Percentiles rank a stretch among this genome's conserved stretches.
phyloP scores from a whole-genome alignment of 2,113 vertebrate species.

The Dolichotis patagonum region DNA sequence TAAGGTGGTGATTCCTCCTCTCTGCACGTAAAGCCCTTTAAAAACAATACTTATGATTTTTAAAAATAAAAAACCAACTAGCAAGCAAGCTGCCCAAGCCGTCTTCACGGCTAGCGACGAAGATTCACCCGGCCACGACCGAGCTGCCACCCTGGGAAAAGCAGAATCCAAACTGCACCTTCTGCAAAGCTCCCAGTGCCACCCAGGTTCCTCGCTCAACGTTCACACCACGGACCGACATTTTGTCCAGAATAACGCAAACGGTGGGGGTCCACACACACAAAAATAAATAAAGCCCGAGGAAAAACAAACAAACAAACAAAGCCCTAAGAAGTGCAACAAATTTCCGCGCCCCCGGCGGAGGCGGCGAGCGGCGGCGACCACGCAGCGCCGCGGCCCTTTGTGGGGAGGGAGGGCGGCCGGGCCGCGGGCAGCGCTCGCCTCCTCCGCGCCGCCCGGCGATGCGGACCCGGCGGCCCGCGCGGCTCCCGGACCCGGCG shows the following conservation, averaged over 20 bases:
- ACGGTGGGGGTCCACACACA: neutral
- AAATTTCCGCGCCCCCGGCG: conserved; percentile 78
- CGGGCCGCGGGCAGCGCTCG: conserved; percentile 84
- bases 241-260: conserved; percentile 82
- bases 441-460: conserved; percentile 85
- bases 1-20: conserved; percentile 79
- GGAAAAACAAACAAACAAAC: conserved; percentile 68
- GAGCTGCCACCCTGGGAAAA: conserved; percentile 86
- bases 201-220: conserved; percentile 81
- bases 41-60: conserved; percentile 37
- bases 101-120: conserved; percentile 84
- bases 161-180: conserved; percentile 89
- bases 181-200: conserved; percentile 84
- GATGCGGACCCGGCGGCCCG: conserved; percentile 86
- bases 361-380: conserved; percentile 65
- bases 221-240: conserved; percentile 86
- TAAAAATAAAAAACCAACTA: conserved; percentile 57
- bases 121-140: conserved; percentile 81
- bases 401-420: conserved; percentile 82
- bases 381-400: conserved; percentile 78
- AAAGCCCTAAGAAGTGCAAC: conserved; percentile 74
- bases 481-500: conserved; percentile 82
- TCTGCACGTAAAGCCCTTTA: conserved; percentile 79
- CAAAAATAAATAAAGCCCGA: conserved; percentile 9
- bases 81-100: conserved; percentile 81